Evolutionary conservation across 2,797 vertebrate genomes (phyloP).

Genomic region (Otus scops): DNA sequence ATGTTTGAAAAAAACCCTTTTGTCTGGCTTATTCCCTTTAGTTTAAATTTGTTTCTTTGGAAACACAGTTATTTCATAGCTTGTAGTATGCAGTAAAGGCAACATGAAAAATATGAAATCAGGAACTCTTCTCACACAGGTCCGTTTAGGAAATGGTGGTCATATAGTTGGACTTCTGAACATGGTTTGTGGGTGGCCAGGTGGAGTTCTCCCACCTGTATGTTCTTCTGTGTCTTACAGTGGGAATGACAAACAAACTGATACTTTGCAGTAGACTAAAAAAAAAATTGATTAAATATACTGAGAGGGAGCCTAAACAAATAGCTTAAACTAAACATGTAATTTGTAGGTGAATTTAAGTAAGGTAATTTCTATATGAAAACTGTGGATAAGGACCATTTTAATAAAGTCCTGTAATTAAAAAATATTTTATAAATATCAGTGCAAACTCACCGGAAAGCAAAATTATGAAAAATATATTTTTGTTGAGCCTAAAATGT

Average conservation of each 20-base stretch:
- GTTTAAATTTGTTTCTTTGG: not conserved
- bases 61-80: not conserved
- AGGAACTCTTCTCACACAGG: not conserved
- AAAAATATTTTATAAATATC: not conserved
- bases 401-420: not conserved
- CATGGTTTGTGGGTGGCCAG: not conserved
- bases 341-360: not conserved
- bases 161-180: not conserved
- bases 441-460: not conserved
- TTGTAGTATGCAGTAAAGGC: not conserved
- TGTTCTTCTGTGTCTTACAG: not conserved
- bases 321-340: not conserved
- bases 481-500: not conserved
- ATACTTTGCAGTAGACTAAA: not conserved
- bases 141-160: not conserved
- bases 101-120: not conserved
- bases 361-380: not conserved
- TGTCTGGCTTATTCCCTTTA: not conserved
- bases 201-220: not conserved
- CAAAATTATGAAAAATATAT: not conserved
- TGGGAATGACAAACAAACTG: not conserved
- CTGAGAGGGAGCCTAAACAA: not conserved
- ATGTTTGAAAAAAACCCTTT: not conserved
- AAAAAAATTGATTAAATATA: not conserved
- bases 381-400: not conserved